Base-by-base conservation (phyloP, 64 coral and sea anemone species). In the Pachyseris speciosa region DNA sequence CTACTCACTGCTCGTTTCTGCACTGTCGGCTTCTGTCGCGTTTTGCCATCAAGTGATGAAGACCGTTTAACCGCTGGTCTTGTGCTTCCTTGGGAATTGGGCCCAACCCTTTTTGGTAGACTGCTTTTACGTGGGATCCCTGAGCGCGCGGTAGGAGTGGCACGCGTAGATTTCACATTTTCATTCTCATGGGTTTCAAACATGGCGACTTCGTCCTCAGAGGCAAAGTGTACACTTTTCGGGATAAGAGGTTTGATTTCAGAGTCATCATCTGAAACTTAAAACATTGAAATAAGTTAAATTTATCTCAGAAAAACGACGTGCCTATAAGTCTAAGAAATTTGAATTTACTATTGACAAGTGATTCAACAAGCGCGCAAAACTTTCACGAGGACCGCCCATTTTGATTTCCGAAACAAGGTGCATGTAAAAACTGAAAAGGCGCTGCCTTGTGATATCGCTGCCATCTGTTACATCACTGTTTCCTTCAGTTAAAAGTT, bases 191-290 rank as follows among this genome's bases (percentile, higher is more conserved):
- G 89, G 27, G 74, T 59, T 65, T 88, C 94, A 67, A 99, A 95
- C 97, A 95, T 95, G 3, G 90, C 86, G 22, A 92, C 87, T 89
- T 95, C 97, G 41, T 93, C 97, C 70, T 87, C 87, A 26, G 93
- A 87, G 7, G 94, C 97, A 63, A 92, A 99, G 74, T 93, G 91
- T 2, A 97, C 95, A 34, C 91, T 93, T 37, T 97, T 97, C 0
- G 57, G 72, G 5, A 48, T 78, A 0, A 92, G 43, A 25, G 66
- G 88, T 22, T 37, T 68, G 10, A 64, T 61, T 70, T 55, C 77
- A 45, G 70, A 72, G 6, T 97, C 95, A 51, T 93, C 89, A 31
- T 88, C 95, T 97, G 64, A 43, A 86, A 79, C 66, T 53, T 3
- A 47, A 30, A 60, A 58, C 52, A 58, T 20, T 13, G 16, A 58